Evolutionary conservation across 2,797 vertebrate species (phyloP).

Genomic region (Oophaga sylvatica): DNA sequence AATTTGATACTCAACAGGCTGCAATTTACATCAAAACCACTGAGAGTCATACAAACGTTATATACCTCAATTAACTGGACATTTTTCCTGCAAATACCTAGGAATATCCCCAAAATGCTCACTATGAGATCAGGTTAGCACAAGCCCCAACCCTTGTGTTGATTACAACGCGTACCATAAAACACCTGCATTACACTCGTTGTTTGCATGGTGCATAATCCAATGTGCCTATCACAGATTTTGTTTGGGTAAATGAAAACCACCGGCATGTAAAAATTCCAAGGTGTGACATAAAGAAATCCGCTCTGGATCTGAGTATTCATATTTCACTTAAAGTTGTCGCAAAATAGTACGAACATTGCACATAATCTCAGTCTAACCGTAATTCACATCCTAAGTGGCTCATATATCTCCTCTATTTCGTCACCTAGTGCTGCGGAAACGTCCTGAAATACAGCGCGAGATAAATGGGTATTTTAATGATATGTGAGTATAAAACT

Average conservation of each 20-base stretch:
- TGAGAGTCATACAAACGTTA: too few relatives aligned
- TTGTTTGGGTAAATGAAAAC: conserved; percentile 40
- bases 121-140: too few relatives aligned
- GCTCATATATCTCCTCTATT: conserved; percentile 29
- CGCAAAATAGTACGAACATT: conserved; percentile 32
- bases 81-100: too few relatives aligned
- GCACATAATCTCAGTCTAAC: conserved; percentile 17
- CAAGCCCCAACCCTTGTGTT: too few relatives aligned
- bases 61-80: too few relatives aligned
- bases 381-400: conserved; percentile 36
- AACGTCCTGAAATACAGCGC: background rate
- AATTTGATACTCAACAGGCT: too few relatives aligned
- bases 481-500: conserved; percentile 10
- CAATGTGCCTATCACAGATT: conserved; percentile 18
- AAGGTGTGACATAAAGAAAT: conserved; percentile 43
- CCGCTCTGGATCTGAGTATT: conserved; percentile 26
- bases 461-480: conserved; percentile 20
- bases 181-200: background rate
- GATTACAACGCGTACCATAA: too few relatives aligned
- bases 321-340: conserved; percentile 52
- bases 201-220: conserved; percentile 29
- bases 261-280: conserved; percentile 23
- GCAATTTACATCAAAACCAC: too few relatives aligned
- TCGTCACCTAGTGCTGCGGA: background rate
- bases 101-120: too few relatives aligned